Conservation (phyloP, 2,113 vertebrate species). For the Tenrec ecaudatus region DNA sequence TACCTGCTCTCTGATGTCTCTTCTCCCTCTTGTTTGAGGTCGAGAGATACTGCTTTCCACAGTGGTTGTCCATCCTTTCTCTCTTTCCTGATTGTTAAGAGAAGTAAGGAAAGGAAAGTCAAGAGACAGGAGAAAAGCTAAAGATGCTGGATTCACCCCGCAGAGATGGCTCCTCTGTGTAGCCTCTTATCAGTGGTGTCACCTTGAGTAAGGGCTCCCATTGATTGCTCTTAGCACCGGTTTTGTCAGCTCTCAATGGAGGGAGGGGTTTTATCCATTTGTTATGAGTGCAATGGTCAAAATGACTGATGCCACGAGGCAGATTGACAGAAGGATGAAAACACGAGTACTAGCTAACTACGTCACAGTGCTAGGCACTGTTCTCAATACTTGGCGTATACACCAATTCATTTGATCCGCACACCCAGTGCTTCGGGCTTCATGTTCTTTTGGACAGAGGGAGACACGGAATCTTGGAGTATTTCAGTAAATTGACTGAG, state of each 20-base stretch:
- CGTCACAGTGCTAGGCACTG: background rate
- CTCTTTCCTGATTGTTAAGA: background rate
- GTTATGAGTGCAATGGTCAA: background rate
- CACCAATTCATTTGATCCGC: background rate
- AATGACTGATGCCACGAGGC: background rate
- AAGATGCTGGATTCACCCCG: background rate
- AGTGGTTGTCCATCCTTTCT: too few relatives aligned
- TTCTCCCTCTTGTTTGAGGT: too few relatives aligned
- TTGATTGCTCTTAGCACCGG: background rate
- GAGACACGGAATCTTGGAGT: background rate
- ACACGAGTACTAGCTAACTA: background rate
- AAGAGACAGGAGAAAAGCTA: background rate
- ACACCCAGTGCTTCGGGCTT: background rate
- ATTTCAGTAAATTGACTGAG: background rate
- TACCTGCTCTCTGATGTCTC: too few relatives aligned
- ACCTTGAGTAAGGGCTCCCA: too few relatives aligned
- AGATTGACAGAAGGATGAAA: background rate
- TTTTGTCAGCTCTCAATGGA: background rate
- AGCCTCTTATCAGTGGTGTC: background rate
- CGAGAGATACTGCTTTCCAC: too few relatives aligned
- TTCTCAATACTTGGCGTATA: accelerated
- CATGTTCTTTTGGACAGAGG: background rate
- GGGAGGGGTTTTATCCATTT: background rate
- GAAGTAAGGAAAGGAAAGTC: background rate
- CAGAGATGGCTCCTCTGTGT: accelerated